Conservation (phyloP, 2,113 vertebrate genomes). For the Ictalurus punctatus region DNA sequence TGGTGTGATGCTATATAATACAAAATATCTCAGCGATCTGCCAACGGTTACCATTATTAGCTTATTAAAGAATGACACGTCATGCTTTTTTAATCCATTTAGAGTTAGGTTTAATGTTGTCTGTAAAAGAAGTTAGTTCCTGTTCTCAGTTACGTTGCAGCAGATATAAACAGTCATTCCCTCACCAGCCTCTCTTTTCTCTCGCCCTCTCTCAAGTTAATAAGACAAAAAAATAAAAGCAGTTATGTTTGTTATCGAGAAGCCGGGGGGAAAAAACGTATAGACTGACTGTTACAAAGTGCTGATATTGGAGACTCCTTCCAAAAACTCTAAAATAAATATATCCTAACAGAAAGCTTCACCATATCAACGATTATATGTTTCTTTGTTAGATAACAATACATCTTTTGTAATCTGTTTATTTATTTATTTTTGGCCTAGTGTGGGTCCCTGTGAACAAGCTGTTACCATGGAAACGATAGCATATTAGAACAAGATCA, state of each 20-base stretch:
- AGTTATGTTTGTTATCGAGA: no score
- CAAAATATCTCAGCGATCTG: neutral
- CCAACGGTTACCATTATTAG: neutral
- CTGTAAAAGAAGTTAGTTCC: neutral
- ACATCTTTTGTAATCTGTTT: neutral
- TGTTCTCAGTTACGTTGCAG: neutral
- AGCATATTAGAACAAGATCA: neutral
- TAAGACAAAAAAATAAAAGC: no score
- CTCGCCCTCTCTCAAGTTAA: no score
- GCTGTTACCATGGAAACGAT: neutral
- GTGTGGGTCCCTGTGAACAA: neutral
- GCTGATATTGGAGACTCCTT: neutral
- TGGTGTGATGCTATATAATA: neutral
- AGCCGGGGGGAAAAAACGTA: no score
- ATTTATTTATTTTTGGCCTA: neutral
- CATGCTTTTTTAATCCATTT: neutral
- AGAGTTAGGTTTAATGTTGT: neutral
- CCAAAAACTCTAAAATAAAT: neutral
- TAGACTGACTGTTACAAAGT: neutral
- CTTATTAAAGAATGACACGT: neutral
- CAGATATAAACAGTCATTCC: neutral
- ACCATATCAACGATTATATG: neutral
- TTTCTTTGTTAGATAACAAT: neutral
- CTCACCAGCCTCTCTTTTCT: neutral
- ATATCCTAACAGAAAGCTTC: neutral